phyloP scores from a whole-genome alignment of 2,113 vertebrate genomes.

The Sterrhoptilus dennistouni region DNA sequence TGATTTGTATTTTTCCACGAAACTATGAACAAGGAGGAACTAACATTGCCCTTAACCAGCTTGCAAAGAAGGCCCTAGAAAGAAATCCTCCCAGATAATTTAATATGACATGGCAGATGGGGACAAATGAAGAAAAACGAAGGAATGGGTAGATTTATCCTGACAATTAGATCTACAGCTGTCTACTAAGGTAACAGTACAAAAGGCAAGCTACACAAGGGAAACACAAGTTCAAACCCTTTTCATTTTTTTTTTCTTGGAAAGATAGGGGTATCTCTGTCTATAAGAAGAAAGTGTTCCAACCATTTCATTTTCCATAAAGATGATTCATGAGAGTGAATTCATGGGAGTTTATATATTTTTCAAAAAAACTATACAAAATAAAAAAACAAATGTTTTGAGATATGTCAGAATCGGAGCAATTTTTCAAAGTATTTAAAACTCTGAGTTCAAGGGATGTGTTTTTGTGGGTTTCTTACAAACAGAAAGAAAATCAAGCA shows the following conservation, averaged over 20 bases:
- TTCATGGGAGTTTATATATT: background rate
- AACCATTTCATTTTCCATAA: background rate
- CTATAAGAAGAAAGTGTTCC: background rate
- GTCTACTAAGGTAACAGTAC: background rate
- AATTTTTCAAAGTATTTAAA: background rate
- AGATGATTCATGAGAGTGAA: background rate
- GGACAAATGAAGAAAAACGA: background rate
- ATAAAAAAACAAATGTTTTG: background rate
- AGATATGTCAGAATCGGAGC: background rate
- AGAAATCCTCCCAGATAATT: background rate
- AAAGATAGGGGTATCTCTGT: background rate
- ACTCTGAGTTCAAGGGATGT: background rate
- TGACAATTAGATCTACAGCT: background rate
- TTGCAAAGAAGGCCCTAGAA: background rate
- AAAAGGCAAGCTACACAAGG: background rate
- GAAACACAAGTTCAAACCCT: background rate
- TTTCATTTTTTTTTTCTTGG: background rate
- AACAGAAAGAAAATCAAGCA: background rate
- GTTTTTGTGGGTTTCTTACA: background rate
- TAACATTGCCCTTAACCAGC: slow-evolving; percentile 11
- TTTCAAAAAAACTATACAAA: background rate
- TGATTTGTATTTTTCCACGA: background rate
- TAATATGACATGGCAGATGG: background rate
- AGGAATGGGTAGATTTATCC: background rate
- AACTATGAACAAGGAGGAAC: slow-evolving; percentile 19